These are phyloP conservation scores for Thryonomys swinderianus DNA, from an alignment of 2,113 vertebrate species.

Conservation along the genomic window DNA sequence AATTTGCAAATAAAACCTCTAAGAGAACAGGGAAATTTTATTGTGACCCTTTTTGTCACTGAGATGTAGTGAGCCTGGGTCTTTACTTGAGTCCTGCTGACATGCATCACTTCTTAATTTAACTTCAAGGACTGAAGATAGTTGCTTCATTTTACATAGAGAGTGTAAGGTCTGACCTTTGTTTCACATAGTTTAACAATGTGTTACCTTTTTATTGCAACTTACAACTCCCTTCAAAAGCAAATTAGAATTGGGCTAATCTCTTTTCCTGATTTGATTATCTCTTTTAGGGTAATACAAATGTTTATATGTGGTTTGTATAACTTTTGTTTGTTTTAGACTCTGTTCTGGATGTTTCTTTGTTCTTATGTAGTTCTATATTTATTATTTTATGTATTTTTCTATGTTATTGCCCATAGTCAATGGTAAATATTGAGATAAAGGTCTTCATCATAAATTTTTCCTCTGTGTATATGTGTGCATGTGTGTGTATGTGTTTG, in stretches of 20 bases:
- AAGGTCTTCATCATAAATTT: neutral
- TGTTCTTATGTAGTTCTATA: neutral
- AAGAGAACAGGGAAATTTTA: neutral
- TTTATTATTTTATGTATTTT: neutral
- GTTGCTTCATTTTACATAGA: constrained; percentile 30
- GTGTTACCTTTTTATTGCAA: neutral
- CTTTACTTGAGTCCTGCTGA: neutral
- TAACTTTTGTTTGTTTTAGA: neutral
- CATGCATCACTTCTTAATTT: constrained; percentile 8
- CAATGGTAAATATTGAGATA: neutral
- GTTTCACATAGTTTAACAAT: constrained; percentile 18
- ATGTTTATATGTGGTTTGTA: constrained; percentile 48
- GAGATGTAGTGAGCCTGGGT: constrained; percentile 2
- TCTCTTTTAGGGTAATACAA: constrained; percentile 40
- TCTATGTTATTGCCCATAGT: neutral
- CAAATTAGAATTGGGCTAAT: constrained; percentile 22
- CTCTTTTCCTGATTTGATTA: constrained; percentile 48
- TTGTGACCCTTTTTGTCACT: neutral
- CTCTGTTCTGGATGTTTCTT: neutral
- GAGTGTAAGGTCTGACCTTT: constrained; percentile 39
- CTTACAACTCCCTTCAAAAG: neutral
- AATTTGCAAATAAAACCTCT: constrained; percentile 44
- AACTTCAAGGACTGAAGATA: neutral
- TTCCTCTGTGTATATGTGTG: too few relatives aligned
- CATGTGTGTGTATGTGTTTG: too few relatives aligned